Conservation (phyloP, 2,113 vertebrate species). For the Pygathrix nemaeus region DNA sequence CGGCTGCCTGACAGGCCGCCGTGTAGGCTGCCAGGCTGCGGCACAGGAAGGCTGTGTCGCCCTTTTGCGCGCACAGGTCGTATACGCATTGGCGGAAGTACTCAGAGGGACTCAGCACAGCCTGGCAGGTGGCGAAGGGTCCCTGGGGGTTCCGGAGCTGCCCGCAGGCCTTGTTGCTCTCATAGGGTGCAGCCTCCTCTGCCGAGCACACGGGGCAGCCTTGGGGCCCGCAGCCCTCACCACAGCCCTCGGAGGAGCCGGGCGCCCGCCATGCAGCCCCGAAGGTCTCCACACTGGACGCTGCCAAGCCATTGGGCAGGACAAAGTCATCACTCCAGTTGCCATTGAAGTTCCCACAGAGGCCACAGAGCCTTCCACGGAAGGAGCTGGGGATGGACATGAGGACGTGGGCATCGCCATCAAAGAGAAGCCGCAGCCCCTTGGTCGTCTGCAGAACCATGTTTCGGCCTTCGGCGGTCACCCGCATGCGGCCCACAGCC, state of each 20-base stretch:
- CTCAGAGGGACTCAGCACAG: conserved; percentile 51
- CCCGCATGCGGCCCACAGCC: not conserved
- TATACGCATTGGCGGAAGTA: conserved; percentile 77
- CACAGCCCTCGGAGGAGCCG: not conserved
- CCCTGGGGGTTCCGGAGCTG: not conserved
- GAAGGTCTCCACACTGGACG: conserved; percentile 40
- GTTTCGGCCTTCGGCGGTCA: conserved; percentile 77
- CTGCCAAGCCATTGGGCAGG: conserved; percentile 67
- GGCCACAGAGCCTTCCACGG: conserved; percentile 82
- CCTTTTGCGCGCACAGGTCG: conserved; percentile 73
- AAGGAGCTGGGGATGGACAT: conserved; percentile 84
- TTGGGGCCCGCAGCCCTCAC: conserved; percentile 28
- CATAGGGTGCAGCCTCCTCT: not conserved
- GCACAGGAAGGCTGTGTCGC: conserved; percentile 61
- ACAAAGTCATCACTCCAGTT: conserved; percentile 83
- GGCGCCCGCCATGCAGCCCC: not conserved
- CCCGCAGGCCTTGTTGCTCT: conserved; percentile 40
- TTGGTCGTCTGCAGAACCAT: conserved; percentile 82
- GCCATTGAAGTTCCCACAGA: conserved; percentile 89
- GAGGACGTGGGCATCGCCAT: conserved; percentile 77
- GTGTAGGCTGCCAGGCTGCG: conserved; percentile 73
- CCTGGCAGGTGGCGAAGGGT: conserved; percentile 73
- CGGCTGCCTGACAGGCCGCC: conserved; percentile 68
- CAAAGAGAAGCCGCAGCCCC: conserved; percentile 83
- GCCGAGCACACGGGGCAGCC: conserved; percentile 60